Conservation (phyloP, 1,140 invertebrate species). For the Brachionus calyciflorus region DNA sequence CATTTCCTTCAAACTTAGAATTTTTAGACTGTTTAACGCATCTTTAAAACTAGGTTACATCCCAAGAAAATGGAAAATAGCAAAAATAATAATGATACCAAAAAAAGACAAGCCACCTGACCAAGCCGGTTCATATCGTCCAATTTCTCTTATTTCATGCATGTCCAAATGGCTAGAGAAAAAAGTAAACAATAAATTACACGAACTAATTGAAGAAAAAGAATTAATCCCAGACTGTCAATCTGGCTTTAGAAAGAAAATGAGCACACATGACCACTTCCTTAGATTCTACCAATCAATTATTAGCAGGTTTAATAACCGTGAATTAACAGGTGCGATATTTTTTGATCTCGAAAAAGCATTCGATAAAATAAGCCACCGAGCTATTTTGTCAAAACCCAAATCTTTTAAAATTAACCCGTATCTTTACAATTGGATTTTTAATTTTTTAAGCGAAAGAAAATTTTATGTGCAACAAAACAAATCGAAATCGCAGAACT, state of each 20-base stretch:
- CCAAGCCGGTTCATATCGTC: constrained; percentile 24
- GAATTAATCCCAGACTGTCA: constrained; percentile 29
- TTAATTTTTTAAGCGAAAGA: not conserved
- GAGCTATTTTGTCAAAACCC: constrained; percentile 53
- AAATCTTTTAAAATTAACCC: constrained; percentile 50
- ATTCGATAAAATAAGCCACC: constrained; percentile 57
- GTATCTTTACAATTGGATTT: not conserved
- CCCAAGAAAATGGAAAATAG: constrained; percentile 47
- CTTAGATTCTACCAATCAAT: constrained; percentile 54
- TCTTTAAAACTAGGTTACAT: constrained; percentile 11
- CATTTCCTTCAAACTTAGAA: not conserved
- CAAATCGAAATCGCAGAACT: too few relatives aligned
- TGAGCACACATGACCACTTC: constrained; percentile 56
- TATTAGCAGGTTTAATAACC: constrained; percentile 51
- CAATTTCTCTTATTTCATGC: constrained; percentile 45
- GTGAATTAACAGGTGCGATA: constrained; percentile 50
- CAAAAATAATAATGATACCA: constrained; percentile 37
- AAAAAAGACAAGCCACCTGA: constrained; percentile 47
- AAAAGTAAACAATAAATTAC: constrained; percentile 41
- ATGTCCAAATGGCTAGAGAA: constrained; percentile 44
- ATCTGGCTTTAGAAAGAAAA: constrained; percentile 52
- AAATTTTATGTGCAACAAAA: not conserved
- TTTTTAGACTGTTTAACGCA: not conserved
- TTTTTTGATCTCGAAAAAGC: constrained; percentile 59
- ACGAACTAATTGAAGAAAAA: constrained; percentile 29